phyloP scores from a whole-genome alignment of 2,113 vertebrate species.

The Micromys minutus region DNA sequence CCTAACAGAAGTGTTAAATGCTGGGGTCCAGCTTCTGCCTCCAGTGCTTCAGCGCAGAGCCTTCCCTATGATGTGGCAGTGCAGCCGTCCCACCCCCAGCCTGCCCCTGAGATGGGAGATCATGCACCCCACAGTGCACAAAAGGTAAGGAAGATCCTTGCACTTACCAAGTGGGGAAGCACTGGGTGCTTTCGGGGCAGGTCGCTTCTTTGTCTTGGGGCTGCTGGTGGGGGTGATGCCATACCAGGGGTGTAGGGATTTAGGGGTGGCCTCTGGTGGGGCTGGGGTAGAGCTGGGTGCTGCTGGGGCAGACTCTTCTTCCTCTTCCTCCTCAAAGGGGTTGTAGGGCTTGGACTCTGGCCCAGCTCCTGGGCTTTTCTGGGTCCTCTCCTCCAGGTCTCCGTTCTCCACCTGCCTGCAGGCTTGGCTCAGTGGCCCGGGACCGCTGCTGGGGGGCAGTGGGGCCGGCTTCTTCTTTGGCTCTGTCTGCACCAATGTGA shows the following conservation, averaged over 20 bases:
- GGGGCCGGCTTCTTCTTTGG: conserved; percentile 94
- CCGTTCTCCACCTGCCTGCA: conserved; percentile 72
- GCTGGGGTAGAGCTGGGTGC: conserved; percentile 4
- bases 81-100: fast-evolving
- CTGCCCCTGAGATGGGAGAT: neutral
- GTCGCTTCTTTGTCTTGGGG: conserved; percentile 91
- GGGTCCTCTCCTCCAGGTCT: conserved; percentile 49
- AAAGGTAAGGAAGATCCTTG: fast-evolving
- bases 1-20: neutral
- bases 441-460: conserved; percentile 81
- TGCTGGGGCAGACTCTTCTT: conserved; percentile 74
- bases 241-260: conserved; percentile 94
- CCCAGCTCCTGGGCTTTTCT: conserved; percentile 20
- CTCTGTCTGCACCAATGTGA: conserved; percentile 94
- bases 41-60: neutral
- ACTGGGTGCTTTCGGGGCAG: conserved; percentile 89
- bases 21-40: neutral
- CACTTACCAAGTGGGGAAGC: conserved; percentile 86
- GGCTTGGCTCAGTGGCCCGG: conserved; percentile 19
- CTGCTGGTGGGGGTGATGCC: conserved; percentile 93
- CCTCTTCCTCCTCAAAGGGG: conserved; percentile 92
- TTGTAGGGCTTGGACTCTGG: conserved; percentile 87
- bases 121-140: fast-evolving
- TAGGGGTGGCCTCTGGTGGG: conserved; percentile 72
- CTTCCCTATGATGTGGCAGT: neutral